These are phyloP conservation scores for Onychomys torridus DNA, from an alignment of 2,797 vertebrate genomes.

Conservation along the genomic window DNA sequence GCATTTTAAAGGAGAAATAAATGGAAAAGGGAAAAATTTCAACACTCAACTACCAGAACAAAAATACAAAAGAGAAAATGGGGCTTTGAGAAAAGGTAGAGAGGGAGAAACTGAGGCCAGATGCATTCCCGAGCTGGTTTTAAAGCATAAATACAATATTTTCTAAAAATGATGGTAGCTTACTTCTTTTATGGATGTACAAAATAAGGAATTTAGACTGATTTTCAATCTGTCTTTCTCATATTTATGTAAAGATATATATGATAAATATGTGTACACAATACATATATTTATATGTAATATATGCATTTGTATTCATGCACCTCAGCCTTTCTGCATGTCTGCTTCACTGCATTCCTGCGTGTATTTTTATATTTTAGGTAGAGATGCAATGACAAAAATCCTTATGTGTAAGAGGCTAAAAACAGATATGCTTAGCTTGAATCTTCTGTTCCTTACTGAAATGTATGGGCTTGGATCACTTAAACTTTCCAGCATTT, in stretches of 20 bases:
- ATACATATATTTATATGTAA: not conserved
- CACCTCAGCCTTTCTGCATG: not conserved
- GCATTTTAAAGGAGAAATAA: not conserved
- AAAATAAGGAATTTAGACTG: not conserved
- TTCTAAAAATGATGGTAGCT: conserved; percentile 7
- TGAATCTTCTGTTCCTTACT: not conserved
- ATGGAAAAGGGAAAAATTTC: not conserved
- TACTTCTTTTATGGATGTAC: not conserved
- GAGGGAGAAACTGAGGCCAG: not conserved
- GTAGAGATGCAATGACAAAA: not conserved
- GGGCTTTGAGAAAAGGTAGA: not conserved
- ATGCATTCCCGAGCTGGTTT: not conserved
- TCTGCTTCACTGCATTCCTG: not conserved
- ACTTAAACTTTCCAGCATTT: not conserved
- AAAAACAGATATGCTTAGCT: not conserved
- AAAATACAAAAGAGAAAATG: not conserved
- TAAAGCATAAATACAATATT: not conserved
- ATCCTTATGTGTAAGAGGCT: accelerated
- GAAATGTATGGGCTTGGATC: not conserved
- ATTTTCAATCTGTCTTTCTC: not conserved
- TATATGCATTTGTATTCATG: not conserved
- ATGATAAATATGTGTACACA: no score
- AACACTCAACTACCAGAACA: not conserved
- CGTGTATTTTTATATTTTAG: not conserved
- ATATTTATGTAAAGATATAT: not conserved